phyloP scores from a whole-genome alignment of 2,797 vertebrate species.

The Triplophysa yarkandensis region DNA sequence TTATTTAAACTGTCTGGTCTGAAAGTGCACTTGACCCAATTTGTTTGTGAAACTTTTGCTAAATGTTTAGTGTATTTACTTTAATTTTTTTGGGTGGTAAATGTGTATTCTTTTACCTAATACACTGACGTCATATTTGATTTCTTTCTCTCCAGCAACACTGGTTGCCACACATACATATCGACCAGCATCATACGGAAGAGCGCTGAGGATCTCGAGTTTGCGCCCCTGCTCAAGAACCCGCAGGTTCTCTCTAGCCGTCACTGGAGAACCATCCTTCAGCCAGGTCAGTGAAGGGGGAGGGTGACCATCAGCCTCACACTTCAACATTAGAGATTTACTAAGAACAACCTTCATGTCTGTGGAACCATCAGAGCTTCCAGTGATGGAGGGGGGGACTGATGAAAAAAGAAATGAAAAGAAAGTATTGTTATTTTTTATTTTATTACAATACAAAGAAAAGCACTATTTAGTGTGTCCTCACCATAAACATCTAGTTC shows the following conservation, averaged over 20 bases:
- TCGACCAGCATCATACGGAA: constrained; percentile 78
- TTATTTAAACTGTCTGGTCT: background rate
- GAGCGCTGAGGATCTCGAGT: constrained; percentile 79
- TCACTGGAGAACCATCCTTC: constrained; percentile 87
- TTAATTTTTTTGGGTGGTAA: no score
- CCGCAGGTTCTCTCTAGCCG: constrained; percentile 73
- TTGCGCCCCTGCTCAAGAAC: constrained; percentile 82
- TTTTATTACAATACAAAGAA: background rate
- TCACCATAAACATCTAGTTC: constrained; percentile 89
- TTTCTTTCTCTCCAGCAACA: constrained; percentile 90
- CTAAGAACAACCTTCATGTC: constrained; percentile 83
- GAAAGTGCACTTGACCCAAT: background rate
- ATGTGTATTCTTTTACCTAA: constrained; percentile 77
- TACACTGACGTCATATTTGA: constrained; percentile 88
- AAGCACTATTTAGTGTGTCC: constrained; percentile 34
- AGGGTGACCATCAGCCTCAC: constrained; percentile 89
- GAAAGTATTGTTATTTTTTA: background rate
- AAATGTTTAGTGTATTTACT: background rate
- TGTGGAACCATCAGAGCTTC: constrained; percentile 68
- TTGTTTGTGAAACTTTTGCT: background rate
- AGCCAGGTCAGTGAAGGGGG: constrained; percentile 90
- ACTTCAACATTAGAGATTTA: constrained; percentile 81
- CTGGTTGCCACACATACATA: constrained; percentile 93
- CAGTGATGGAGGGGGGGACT: constrained; percentile 91
- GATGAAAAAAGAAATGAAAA: constrained; percentile 12